Evolutionary conservation across 2,888 invertebrate species (phyloP), one percentile per base, ranked within the genome.

Genomic region (Eristalis tenax): DNA sequence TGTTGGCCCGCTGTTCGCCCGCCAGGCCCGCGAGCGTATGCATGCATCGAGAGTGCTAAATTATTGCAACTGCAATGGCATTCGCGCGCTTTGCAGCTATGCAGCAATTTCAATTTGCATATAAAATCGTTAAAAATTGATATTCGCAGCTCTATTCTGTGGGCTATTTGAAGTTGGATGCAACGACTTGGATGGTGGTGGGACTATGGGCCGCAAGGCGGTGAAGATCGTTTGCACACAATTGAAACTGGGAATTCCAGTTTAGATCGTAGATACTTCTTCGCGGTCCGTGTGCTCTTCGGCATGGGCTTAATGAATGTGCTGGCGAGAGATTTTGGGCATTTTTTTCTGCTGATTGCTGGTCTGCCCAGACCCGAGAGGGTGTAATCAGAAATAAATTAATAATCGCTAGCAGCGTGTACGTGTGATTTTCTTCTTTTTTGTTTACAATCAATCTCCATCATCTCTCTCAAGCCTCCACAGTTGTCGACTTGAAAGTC

Each of bases 111-210:
- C 87, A 83, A 87, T 87, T 87, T 87, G 87, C 87, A 87, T 87
- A 87, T 76, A 83, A 87, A 87, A 87, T 83, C 87, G 87, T 83
- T 87, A 80, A 87, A 87, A 87, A 83, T 87, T 87, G 87, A 87
- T 87, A 87, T 87, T 87, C 83, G 68, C 79, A 73, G 61, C 76
- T 23, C 23, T 76, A 83, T 83, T 87, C 71, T 75, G 63, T 78
- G 85, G 83, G 78, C 83, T 61, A 78, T 86, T 85, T 59, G 66
- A 63, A 68, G 79, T 83, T 59, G 81, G 74, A 65, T 50, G 18
- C 50, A 50, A 18, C 50, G 18, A 50, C 64, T 63, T 61, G 64
- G 6, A 3, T 28, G 26, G 35, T n/a, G 63, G 61, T 73, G 50
- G 40, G 28, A 64, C 35, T 73, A 23, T 50, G 38, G 57, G 57